Conservation (phyloP, 2,113 vertebrate species). For the Odocoileus virginianus region DNA sequence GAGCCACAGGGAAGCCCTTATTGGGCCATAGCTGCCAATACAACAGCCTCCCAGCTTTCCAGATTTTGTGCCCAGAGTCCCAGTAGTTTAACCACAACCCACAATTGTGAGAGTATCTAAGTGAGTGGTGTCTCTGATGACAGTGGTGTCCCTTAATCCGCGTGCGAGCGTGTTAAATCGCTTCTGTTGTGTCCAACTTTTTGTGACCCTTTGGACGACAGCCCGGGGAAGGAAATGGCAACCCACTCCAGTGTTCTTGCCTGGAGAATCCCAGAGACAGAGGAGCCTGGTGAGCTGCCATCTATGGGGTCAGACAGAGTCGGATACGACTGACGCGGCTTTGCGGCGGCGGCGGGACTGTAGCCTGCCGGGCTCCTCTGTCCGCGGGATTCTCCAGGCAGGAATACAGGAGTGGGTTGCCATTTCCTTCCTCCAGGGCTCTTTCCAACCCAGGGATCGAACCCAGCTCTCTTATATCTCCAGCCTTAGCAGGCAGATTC, state of each 20-base stretch:
- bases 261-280: background rate
- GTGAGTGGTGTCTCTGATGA: background rate
- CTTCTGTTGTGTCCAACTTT: background rate
- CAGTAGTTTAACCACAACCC: background rate
- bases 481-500: background rate
- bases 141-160: background rate
- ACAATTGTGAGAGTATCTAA: background rate
- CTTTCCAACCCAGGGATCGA: background rate
- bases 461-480: background rate
- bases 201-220: background rate
- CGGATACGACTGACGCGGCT: rapidly evolving
- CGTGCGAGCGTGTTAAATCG: rapidly evolving
- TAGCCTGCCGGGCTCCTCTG: background rate
- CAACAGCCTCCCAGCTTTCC: conserved; percentile 46
- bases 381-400: background rate
- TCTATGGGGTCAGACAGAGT: background rate
- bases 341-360: rapidly evolving
- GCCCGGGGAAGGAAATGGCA: background rate
- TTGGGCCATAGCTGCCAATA: conserved; percentile 51
- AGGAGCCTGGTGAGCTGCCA: background rate
- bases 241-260: background rate
- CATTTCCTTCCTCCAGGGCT: background rate
- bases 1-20: background rate
- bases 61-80: conserved; percentile 51
- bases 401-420: background rate